Base-by-base conservation (phyloP, 2,113 vertebrate genomes). In the Scomber scombrus region DNA sequence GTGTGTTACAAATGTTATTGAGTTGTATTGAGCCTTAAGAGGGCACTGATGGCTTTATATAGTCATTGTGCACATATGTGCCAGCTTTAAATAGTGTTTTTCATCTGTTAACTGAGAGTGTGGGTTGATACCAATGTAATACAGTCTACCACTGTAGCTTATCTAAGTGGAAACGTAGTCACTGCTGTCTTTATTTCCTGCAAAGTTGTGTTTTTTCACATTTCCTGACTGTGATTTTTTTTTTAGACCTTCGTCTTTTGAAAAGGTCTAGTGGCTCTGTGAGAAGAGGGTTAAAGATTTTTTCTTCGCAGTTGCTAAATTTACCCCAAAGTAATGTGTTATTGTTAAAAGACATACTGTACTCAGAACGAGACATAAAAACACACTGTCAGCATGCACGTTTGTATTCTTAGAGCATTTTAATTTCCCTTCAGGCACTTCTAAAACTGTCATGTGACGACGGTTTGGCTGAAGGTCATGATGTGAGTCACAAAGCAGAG, bases 401-500 rank as follows among this genome's bases (percentile, higher is more conserved):
- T 75, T 75, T 63, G 51, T 83, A 47, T 71, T 85, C 31, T 71
- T 21, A 3, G 43, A 61, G 40, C 74, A 69, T 81, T 78, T 70
- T 14, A 51, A 81, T 87, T 77, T 65, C 49, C 78, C 62, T 56
- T 15, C 29, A 43, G 67, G 76, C 49, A 21, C 70, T 50, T 84
- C 68, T 76, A 49, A 81, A 85, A 51, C 26, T 19, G 52, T 68
- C 71, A 70, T 45, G 71, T 82, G 80, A 78, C 19, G 55, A 73
- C 13, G 68, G 49, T 85, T 91, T 87, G 87, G 81, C 82, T 81
- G 81, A 82, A 85, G 89, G 89, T 88, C 69, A 57, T 0, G 29
- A 57, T 66, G 78, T 90, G 88, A 90, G 85, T 89, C 88, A 91
- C 88, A 71, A 71, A 86, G 81, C 80, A 66, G 62, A 84, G 58